A percentile compares a stretch with the other conserved stretches of the same genome.
These are phyloP conservation scores for Phasianus colchicus DNA, from an alignment of 2,113 vertebrate genomes.

Conservation along the genomic window DNA sequence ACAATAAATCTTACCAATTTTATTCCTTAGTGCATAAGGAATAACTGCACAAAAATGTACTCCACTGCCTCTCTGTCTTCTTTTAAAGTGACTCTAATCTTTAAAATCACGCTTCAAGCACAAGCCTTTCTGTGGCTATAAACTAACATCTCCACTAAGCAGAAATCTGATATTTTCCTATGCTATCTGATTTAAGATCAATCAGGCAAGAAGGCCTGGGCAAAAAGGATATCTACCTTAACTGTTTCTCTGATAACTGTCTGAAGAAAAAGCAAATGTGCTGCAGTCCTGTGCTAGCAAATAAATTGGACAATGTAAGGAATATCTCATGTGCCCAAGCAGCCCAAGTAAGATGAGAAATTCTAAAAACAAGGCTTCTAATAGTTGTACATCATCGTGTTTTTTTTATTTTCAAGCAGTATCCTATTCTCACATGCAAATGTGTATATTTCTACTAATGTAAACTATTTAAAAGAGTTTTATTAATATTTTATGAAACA, in stretches of 20 bases:
- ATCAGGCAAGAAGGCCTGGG: neutral
- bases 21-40: neutral
- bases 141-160: neutral
- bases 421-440: neutral
- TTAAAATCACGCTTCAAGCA: neutral
- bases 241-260: neutral
- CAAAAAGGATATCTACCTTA: neutral
- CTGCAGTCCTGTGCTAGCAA: accelerated
- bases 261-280: neutral
- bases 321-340: neutral
- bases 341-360: neutral
- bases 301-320: neutral
- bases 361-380: neutral
- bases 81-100: neutral
- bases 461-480: neutral
- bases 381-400: too few relatives aligned
- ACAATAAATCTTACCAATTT: neutral
- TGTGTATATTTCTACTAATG: neutral
- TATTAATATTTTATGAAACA: neutral
- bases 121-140: neutral
- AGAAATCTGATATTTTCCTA: neutral
- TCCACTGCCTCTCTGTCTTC: neutral
- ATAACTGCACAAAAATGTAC: neutral
- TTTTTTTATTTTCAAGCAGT: neutral
- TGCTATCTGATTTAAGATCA: neutral